These are phyloP conservation scores for Elymnias hypermnestra DNA, from an alignment of 1,140 invertebrate genomes.

Conservation along the genomic window DNA sequence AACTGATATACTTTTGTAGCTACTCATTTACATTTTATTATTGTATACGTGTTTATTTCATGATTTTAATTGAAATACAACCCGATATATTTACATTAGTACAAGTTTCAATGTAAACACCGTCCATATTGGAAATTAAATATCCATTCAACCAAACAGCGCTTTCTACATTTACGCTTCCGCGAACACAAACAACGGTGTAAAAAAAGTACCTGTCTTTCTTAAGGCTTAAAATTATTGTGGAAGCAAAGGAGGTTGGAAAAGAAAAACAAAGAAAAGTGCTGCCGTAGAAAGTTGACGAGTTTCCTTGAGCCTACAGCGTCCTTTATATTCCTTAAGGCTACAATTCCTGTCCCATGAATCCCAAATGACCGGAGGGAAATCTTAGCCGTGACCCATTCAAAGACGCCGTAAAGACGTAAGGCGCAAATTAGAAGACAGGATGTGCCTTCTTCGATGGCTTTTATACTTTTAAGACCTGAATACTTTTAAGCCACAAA, in stretches of 20 bases:
- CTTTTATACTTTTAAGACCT: slow-evolving; percentile 4
- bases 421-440: slow-evolving; percentile 9
- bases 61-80: background rate
- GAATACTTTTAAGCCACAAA: background rate
- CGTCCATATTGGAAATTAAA: slow-evolving; percentile 5
- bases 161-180: slow-evolving; percentile 5
- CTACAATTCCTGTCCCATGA: slow-evolving; percentile 74
- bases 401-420: slow-evolving; percentile 48
- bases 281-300: slow-evolving; percentile 48
- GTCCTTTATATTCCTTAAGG: slow-evolving; percentile 69
- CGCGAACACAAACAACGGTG: slow-evolving; percentile 15
- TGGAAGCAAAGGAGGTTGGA: slow-evolving; percentile 29
- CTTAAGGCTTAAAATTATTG: slow-evolving; percentile 46
- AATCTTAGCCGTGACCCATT: slow-evolving; percentile 76
- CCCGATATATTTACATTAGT: too few relatives aligned
- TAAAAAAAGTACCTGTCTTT: slow-evolving; percentile 31
- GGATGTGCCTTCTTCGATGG: slow-evolving; percentile 17
- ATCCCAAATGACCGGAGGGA: slow-evolving; percentile 76
- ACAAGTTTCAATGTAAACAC: too few relatives aligned
- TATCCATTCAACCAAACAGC: background rate
- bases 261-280: slow-evolving; percentile 45
- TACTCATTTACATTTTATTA: too few relatives aligned
- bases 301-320: slow-evolving; percentile 61
- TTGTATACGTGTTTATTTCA: background rate
- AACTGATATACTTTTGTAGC: too few relatives aligned